A percentile compares a stretch with the other conserved stretches of the same genome.
Evolutionary conservation across 2,888 invertebrate genomes (phyloP).

Genomic region (Nomada goodeniana): DNA sequence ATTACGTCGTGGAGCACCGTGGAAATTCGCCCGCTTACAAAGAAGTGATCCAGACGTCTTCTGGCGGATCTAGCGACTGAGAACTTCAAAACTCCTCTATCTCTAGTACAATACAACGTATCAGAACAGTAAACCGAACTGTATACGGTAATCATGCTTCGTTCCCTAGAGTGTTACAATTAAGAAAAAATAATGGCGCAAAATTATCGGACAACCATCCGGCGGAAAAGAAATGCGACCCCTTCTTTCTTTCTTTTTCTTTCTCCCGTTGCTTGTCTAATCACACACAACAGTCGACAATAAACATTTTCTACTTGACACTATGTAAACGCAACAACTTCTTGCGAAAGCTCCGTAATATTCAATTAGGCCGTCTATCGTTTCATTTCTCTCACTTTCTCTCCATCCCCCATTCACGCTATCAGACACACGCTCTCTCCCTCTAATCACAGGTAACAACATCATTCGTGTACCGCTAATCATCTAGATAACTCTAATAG

Average conservation of each 20-base stretch:
- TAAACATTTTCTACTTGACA: constrained; percentile 31
- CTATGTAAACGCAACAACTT: constrained; percentile 36
- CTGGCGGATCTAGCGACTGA: constrained; percentile 12
- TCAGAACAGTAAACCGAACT: constrained; percentile 43
- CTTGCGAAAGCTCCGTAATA: constrained; percentile 51
- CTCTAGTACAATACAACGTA: constrained; percentile 50
- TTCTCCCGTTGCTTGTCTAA: constrained; percentile 19
- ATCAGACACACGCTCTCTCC: not conserved
- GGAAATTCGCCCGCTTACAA: constrained; percentile 6
- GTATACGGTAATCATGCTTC: constrained; percentile 59
- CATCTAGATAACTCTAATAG: constrained; percentile 66
- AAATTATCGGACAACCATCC: not conserved
- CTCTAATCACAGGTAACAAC: constrained; percentile 60
- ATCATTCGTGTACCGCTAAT: constrained; percentile 60
- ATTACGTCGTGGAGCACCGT: constrained; percentile 6
- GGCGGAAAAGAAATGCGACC: constrained; percentile 1
- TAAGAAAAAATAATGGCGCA: constrained; percentile 18
- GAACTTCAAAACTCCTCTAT: constrained; percentile 40
- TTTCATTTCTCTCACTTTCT: constrained; percentile 6
- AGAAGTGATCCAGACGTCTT: constrained; percentile 9
- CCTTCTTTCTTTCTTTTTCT: not conserved
- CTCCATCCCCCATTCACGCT: constrained; percentile 4
- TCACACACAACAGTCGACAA: constrained; percentile 33
- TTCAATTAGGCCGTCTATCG: constrained; percentile 38
- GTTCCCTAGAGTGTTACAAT: constrained; percentile 32